A percentile compares a stretch with the other conserved stretches of the same genome.
Conservation (phyloP, 2,888 invertebrate genomes). For the Epirrhoe alternata region DNA sequence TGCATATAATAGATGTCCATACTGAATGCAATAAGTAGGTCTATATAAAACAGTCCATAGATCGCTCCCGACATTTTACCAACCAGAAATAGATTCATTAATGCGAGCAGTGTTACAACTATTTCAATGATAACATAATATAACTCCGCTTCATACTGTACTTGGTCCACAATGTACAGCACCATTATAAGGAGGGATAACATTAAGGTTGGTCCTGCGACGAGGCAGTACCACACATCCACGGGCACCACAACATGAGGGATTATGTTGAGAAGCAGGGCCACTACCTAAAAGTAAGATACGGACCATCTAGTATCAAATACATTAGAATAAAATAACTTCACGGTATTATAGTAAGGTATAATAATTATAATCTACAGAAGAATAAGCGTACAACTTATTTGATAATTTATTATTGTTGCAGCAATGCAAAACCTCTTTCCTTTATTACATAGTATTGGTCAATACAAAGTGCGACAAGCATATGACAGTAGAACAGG, state of each 20-base stretch:
- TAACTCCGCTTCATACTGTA: slow-evolving; percentile 71
- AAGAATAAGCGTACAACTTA: slow-evolving; percentile 65
- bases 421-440: slow-evolving; percentile 59
- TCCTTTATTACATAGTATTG: slow-evolving; percentile 67
- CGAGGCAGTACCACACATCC: slow-evolving; percentile 67
- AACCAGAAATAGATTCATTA: slow-evolving; percentile 53
- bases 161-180: slow-evolving; percentile 77
- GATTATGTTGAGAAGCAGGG: slow-evolving; percentile 75
- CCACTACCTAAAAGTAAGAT: slow-evolving; percentile 80
- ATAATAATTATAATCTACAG: slow-evolving; percentile 38
- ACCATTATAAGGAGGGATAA: slow-evolving; percentile 69
- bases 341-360: not conserved
- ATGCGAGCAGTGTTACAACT: slow-evolving; percentile 55
- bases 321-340: slow-evolving; percentile 2
- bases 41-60: slow-evolving; percentile 73
- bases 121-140: slow-evolving; percentile 68
- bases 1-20: slow-evolving; percentile 70
- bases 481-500: slow-evolving; percentile 69
- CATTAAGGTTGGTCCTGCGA: slow-evolving; percentile 75
- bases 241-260: slow-evolving; percentile 73
- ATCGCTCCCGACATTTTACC: slow-evolving; percentile 66
- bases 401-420: slow-evolving; percentile 46
- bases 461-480: slow-evolving; percentile 69
- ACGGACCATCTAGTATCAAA: slow-evolving; percentile 51
- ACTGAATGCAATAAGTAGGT: slow-evolving; percentile 68